Percentiles rank a stretch among this genome's conserved stretches.
phyloP scores from a whole-genome alignment of 2,888 invertebrate species.

The Euzophera pinguis region DNA sequence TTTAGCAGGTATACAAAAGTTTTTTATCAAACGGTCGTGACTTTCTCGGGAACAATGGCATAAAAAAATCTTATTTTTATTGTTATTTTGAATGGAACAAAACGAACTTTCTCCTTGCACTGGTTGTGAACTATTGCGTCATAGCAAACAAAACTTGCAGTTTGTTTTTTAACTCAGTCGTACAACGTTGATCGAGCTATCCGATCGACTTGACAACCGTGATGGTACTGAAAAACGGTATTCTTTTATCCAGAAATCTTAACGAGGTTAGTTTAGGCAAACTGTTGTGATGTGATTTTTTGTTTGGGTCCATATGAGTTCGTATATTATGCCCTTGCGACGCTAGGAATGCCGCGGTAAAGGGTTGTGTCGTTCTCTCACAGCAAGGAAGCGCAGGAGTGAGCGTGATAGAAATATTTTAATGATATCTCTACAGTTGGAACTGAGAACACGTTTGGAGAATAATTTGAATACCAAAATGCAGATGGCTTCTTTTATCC shows the following conservation, averaged over 20 bases:
- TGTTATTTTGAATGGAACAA: slow-evolving; percentile 47
- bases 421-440: slow-evolving; percentile 47
- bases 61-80: slow-evolving; percentile 50
- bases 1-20: slow-evolving; percentile 52
- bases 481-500: slow-evolving; percentile 78
- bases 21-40: slow-evolving; percentile 60
- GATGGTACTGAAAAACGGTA: slow-evolving; percentile 78
- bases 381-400: slow-evolving; percentile 59
- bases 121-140: slow-evolving; percentile 47
- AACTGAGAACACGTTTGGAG: slow-evolving; percentile 72
- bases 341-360: slow-evolving; percentile 37
- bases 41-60: slow-evolving; percentile 67
- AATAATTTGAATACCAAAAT: slow-evolving; percentile 79
- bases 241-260: slow-evolving; percentile 78
- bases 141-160: slow-evolving; percentile 20
- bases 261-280: slow-evolving; percentile 80
- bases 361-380: slow-evolving; percentile 61
- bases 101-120: slow-evolving; percentile 63
- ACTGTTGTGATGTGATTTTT: slow-evolving; percentile 77
- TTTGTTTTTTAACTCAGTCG: slow-evolving; percentile 47
- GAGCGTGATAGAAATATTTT: slow-evolving; percentile 67
- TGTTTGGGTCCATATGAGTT: slow-evolving; percentile 70
- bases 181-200: slow-evolving; percentile 63
- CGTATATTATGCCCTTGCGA: slow-evolving; percentile 64
- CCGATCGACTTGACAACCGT: slow-evolving; percentile 74